Evolutionary conservation across 2,888 invertebrate species (phyloP).

Genomic region (Cephalotes varians): DNA sequence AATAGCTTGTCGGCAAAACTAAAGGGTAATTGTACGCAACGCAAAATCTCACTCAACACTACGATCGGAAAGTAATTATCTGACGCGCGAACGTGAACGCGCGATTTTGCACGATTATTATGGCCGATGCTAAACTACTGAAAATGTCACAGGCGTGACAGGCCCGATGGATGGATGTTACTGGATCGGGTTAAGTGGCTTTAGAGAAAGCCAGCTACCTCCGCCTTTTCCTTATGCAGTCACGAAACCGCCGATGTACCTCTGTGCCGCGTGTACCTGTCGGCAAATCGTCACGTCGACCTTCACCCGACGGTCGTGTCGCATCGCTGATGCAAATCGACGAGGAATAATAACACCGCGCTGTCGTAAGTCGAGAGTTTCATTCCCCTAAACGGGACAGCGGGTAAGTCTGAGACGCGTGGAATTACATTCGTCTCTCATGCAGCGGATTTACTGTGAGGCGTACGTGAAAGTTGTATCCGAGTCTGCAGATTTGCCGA

Average conservation of each 20-base stretch:
- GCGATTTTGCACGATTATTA: conserved; percentile 20
- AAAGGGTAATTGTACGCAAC: background rate
- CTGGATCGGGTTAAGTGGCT: conserved; percentile 85
- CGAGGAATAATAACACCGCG: conserved; percentile 23
- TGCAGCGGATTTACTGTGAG: conserved; percentile 1
- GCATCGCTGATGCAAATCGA: conserved; percentile 59
- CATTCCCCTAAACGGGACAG: conserved; percentile 16
- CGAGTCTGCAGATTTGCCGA: conserved; percentile 19
- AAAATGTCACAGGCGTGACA: conserved; percentile 80
- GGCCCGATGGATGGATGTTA: conserved; percentile 82
- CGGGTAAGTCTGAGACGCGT: background rate
- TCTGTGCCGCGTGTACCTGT: conserved; percentile 37
- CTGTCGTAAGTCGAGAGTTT: conserved; percentile 25
- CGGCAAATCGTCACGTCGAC: conserved; percentile 62
- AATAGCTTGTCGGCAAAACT: background rate
- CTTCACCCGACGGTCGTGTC: conserved; percentile 62
- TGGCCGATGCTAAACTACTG: conserved; percentile 51
- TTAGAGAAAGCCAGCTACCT: conserved; percentile 82
- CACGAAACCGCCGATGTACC: conserved; percentile 71
- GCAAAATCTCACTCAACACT: conserved; percentile 5
- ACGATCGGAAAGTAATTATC: background rate
- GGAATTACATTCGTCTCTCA: background rate
- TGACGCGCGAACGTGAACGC: conserved; percentile 20
- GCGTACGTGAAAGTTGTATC: conserved; percentile 34
- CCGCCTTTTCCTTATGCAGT: conserved; percentile 76